Base-by-base conservation (phyloP, 2,113 vertebrate genomes). In the Sciurus niger region DNA sequence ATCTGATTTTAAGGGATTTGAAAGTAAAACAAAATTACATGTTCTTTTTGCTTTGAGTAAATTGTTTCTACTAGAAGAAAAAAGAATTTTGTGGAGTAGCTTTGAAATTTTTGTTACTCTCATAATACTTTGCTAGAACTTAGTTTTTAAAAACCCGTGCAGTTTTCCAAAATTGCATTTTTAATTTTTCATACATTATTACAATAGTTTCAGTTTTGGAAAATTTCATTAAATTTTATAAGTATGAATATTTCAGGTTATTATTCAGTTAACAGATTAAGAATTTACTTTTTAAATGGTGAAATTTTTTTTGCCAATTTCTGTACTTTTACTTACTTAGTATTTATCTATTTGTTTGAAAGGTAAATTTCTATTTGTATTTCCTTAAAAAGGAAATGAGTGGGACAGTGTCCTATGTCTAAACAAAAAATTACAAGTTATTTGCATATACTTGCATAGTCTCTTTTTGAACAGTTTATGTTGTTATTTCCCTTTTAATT, bases 281-380 rank as follows among this genome's bases (percentile, higher is more conserved):
- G 91, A 92, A 68, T 82, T 83, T 25, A 82, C 34, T 76, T 92
- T 63, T 1, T 92, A 77, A 89, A 32, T 78, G 48, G 43, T 86
- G 8, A 95, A 28, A 88, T 79, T 93, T 3, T 87, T 72, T 32
- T 77, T 53, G 25, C 46, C 72, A 86, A 70, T 89, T 89, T 12
- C 18, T 93, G 3, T 82, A 30, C 12, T 48, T 96, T 60, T 77
- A 32, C 68, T 83, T 60, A 70, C 28, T 94, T 91, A 77, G 60
- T 34, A 86, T 30, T 82, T 96, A 43, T 18, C 14, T 8, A 34
- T 93, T 97, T 93, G 51, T 94, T 89, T 91, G 65, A 90, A 87
- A 73, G 24, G 73, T 73, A 82, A n/a, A 53, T 89, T 97, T 3
- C 32, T 78, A 18, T 84, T 93, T 92, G 24, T 77, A 55, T 84